These are phyloP conservation scores for Linyphia triangularis DNA, from an alignment of 2,888 invertebrate genomes.

Conservation along the genomic window DNA sequence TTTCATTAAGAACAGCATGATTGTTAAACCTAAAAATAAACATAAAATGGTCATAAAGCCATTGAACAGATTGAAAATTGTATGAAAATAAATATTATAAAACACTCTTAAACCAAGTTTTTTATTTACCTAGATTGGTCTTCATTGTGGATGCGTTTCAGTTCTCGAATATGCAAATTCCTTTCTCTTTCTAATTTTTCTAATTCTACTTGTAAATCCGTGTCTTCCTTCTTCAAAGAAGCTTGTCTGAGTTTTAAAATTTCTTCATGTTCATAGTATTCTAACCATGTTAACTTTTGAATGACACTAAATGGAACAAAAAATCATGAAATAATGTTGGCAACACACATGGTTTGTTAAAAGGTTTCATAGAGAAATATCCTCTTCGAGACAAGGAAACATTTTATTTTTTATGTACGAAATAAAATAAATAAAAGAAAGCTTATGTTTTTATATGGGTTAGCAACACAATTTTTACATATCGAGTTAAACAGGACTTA, in stretches of 20 bases:
- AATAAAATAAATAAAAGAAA: no score
- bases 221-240: constrained; percentile 98
- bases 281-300: constrained; percentile 80
- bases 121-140: constrained; percentile 88
- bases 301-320: constrained; percentile 33
- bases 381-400: no score
- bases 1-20: constrained; percentile 97
- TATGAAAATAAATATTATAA: background rate
- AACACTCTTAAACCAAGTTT: background rate
- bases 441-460: no score
- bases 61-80: background rate
- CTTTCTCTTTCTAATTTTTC: constrained; percentile 98
- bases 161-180: constrained; percentile 98
- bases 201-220: constrained; percentile 97
- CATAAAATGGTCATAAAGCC: background rate
- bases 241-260: constrained; percentile 98
- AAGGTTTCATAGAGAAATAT: no score
- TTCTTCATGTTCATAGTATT: constrained; percentile 99
- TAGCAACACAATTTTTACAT: no score
- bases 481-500: no score
- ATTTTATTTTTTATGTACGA: no score
- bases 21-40: constrained; percentile 89
- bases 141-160: constrained; percentile 99
- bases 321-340: background rate
- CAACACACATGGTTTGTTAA: no score